These are phyloP conservation scores for Chrysopilus asiliformis DNA, from an alignment of 2,888 invertebrate species.

Conservation along the genomic window DNA sequence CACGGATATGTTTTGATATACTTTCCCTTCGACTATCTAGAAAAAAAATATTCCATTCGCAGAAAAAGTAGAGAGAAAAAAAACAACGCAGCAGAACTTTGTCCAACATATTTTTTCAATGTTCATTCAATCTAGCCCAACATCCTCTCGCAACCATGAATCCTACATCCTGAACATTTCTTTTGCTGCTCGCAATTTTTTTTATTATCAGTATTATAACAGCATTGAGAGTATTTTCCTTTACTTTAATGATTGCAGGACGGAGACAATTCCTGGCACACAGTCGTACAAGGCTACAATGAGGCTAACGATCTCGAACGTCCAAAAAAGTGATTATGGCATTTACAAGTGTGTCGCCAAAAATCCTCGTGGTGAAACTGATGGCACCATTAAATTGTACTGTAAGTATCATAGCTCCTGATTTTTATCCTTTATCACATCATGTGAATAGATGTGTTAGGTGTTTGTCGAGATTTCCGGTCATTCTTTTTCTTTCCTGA, in stretches of 20 bases:
- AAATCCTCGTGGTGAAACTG: slow-evolving; percentile 82
- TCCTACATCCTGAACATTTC: not conserved
- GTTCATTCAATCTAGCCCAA: no score
- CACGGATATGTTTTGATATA: no score
- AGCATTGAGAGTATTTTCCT: no score
- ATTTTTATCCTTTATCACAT: not conserved
- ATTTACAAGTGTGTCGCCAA: slow-evolving; percentile 78
- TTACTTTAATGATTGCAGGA: slow-evolving; percentile 30
- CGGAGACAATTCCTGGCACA: slow-evolving; percentile 54
- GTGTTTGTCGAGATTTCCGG: no score
- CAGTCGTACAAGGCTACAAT: slow-evolving; percentile 80
- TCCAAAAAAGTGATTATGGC: slow-evolving; percentile 70
- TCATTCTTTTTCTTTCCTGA: no score
- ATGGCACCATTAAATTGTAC: slow-evolving; percentile 77
- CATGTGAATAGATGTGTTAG: not conserved
- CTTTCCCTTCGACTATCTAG: no score
- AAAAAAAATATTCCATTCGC: no score
- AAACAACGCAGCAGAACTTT: no score
- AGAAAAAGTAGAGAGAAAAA: no score
- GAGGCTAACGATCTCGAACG: slow-evolving; percentile 67
- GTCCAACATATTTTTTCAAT: no score
- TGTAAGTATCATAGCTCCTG: slow-evolving; percentile 47
- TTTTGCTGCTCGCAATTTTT: not conserved
- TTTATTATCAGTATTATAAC: not conserved
- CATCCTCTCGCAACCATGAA: no score